phyloP scores from a whole-genome alignment of 2,888 invertebrate species.

The Herminia tarsipennalis region DNA sequence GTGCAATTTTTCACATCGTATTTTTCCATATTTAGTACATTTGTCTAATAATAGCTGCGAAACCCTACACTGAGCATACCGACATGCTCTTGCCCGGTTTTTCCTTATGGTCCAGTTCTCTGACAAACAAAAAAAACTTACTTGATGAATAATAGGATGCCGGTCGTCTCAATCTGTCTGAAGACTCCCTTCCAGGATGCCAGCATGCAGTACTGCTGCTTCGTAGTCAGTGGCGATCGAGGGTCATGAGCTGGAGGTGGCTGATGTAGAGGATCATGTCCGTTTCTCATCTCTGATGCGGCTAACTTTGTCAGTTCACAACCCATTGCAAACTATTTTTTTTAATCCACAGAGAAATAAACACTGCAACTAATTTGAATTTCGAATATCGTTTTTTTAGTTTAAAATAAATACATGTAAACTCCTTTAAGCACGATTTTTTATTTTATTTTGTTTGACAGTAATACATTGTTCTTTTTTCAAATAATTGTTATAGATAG shows the following conservation, averaged over 20 bases:
- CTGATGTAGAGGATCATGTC: slow-evolving; percentile 79
- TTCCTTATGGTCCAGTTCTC: neutral
- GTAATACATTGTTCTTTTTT: too few relatives aligned
- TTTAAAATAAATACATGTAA: too few relatives aligned
- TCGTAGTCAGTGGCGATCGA: slow-evolving; percentile 91
- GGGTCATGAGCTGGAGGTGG: slow-evolving; percentile 91
- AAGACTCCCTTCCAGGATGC: slow-evolving; percentile 97
- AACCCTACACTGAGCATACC: too few relatives aligned
- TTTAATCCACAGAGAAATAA: neutral
- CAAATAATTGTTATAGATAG: too few relatives aligned
- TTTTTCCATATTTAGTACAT: too few relatives aligned
- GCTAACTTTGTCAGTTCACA: slow-evolving; percentile 91
- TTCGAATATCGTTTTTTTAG: slow-evolving; percentile 3
- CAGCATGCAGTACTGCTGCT: slow-evolving; percentile 94
- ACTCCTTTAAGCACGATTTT: too few relatives aligned
- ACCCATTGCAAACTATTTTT: slow-evolving; percentile 83
- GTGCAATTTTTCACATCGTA: too few relatives aligned
- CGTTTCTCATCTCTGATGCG: slow-evolving; percentile 74
- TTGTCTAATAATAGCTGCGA: too few relatives aligned
- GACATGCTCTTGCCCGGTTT: too few relatives aligned
- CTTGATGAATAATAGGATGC: slow-evolving; percentile 95
- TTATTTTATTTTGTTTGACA: too few relatives aligned
- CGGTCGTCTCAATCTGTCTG: slow-evolving; percentile 94
- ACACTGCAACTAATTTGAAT: neutral
- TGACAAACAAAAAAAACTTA: slow-evolving; percentile 85